A percentile compares a stretch with the other conserved stretches of the same genome.
phyloP scores from a whole-genome alignment of 2,113 vertebrate genomes.

The Ptyas mucosa region DNA sequence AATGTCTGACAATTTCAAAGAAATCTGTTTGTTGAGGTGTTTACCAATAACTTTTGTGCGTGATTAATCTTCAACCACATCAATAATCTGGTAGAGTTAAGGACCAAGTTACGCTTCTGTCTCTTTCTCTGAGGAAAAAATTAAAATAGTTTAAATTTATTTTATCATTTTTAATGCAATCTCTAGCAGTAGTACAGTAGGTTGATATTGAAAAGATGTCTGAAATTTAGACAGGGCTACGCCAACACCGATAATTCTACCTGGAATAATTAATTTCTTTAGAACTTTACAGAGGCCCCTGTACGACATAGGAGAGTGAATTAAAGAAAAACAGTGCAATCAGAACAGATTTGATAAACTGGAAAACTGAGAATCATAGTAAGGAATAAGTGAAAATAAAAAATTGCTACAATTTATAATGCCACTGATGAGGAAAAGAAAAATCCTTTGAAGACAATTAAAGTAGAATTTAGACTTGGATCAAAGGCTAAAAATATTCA shows the following conservation, averaged over 20 bases:
- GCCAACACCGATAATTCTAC: neutral
- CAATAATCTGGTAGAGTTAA: neutral
- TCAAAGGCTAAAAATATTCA: neutral
- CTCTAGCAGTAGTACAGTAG: neutral
- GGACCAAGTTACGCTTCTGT: neutral
- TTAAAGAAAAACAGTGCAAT: neutral
- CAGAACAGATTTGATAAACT: neutral
- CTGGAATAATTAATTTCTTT: neutral
- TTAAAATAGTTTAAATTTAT: neutral
- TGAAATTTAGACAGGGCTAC: neutral
- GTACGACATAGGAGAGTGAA: neutral
- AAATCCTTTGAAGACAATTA: neutral
- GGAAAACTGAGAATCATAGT: neutral
- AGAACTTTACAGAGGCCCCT: neutral
- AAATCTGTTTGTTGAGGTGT: neutral
- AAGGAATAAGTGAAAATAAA: neutral
- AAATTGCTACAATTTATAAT: neutral
- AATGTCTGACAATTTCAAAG: constrained; percentile 26
- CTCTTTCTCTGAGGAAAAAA: neutral
- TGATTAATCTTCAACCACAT: neutral
- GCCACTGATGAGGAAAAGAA: neutral
- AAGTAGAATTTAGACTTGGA: neutral
- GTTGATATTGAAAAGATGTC: neutral
- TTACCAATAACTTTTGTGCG: constrained; percentile 12
- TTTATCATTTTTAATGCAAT: neutral